Percentiles rank a stretch among this genome's conserved stretches.
These are phyloP conservation scores for Nipponia nippon DNA, from an alignment of 2,113 vertebrate species.

Conservation along the genomic window DNA sequence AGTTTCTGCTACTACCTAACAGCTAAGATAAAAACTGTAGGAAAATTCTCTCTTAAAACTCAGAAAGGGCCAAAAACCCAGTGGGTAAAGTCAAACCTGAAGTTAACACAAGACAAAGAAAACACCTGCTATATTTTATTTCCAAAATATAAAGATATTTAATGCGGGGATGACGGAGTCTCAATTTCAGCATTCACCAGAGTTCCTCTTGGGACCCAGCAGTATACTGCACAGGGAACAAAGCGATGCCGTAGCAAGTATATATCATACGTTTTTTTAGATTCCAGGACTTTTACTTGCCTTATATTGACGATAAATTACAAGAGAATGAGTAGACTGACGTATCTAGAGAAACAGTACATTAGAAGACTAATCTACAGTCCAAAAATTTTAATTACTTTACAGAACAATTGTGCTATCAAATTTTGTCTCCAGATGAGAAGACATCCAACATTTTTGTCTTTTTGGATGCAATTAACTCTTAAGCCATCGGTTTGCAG, in stretches of 20 bases:
- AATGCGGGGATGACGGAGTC: neutral
- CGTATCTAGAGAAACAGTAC: neutral
- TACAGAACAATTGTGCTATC: neutral
- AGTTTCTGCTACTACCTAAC: slow-evolving; percentile 25
- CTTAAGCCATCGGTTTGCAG: neutral
- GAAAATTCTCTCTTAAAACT: neutral
- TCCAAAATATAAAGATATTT: neutral
- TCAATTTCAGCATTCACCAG: neutral
- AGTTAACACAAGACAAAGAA: neutral
- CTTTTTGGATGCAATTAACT: neutral
- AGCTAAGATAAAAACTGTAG: neutral
- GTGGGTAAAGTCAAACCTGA: neutral
- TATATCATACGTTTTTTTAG: rapidly evolving
- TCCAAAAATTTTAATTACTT: neutral
- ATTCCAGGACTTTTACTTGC: neutral
- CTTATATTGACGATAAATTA: neutral
- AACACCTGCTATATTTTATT: neutral
- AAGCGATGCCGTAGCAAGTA: neutral
- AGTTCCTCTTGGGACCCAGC: neutral
- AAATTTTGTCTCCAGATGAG: neutral
- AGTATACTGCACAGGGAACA: neutral
- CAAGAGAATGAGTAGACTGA: neutral
- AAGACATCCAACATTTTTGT: neutral
- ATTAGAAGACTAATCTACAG: neutral
- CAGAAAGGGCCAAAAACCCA: neutral